A percentile compares a stretch with the other conserved stretches of the same genome.
phyloP scores from a whole-genome alignment of 2,113 vertebrate species.

The Hiodon alosoides region DNA sequence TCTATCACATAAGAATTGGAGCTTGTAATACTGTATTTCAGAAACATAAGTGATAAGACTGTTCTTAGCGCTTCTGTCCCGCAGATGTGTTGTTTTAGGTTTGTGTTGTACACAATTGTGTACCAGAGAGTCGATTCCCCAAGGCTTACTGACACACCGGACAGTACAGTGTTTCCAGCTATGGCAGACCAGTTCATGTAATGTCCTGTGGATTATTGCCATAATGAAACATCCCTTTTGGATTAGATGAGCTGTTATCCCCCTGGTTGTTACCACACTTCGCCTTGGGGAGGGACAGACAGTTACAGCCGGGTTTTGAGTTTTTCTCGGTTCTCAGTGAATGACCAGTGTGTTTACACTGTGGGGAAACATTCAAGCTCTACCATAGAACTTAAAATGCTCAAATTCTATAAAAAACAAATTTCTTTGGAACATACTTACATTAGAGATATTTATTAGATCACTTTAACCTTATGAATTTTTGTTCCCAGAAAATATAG shows the following conservation, averaged over 20 bases:
- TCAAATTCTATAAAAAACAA: too few relatives aligned
- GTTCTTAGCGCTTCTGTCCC: background rate
- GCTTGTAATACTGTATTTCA: background rate
- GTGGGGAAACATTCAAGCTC: too few relatives aligned
- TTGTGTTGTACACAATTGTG: background rate
- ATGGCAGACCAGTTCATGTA: background rate
- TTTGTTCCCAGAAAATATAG: background rate
- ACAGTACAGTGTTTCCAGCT: background rate
- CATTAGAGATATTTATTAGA: too few relatives aligned
- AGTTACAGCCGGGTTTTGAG: background rate
- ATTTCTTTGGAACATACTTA: too few relatives aligned
- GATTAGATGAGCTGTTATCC: background rate
- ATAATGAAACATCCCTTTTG: background rate
- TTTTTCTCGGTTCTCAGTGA: too few relatives aligned
- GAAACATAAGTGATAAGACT: background rate
- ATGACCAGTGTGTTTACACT: too few relatives aligned
- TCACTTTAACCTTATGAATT: too few relatives aligned
- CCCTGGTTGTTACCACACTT: background rate
- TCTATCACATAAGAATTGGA: conserved; percentile 5
- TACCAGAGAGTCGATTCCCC: background rate
- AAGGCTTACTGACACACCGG: background rate
- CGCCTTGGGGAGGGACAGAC: background rate
- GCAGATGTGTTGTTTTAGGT: background rate
- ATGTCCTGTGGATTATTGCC: background rate
- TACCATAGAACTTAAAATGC: too few relatives aligned